Conservation (phyloP, 2,888 invertebrate species). For the Maniola hyperantus region DNA sequence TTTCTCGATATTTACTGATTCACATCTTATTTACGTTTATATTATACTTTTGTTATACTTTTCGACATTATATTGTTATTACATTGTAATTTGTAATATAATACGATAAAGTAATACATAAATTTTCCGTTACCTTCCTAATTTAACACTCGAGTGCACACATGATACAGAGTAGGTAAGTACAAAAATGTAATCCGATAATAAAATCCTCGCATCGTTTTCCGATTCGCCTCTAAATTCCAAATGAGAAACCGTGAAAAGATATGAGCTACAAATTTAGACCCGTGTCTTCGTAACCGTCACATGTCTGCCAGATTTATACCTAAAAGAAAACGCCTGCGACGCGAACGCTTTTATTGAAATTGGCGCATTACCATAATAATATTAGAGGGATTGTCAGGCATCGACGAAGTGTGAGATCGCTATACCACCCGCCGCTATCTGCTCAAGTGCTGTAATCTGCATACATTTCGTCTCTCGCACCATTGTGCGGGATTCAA, state of each 20-base stretch:
- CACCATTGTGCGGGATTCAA: constrained; percentile 70
- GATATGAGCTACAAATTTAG: constrained; percentile 71
- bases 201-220: constrained; percentile 42
- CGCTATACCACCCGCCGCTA: constrained; percentile 68
- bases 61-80: not conserved
- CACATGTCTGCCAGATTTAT: constrained; percentile 73
- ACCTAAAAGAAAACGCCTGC: constrained; percentile 69
- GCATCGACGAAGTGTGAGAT: constrained; percentile 75
- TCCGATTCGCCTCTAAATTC: constrained; percentile 53
- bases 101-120: constrained; percentile 12
- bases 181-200: constrained; percentile 29
- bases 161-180: constrained; percentile 1
- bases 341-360: constrained; percentile 77
- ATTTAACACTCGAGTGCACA: constrained; percentile 15
- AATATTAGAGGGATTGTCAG: constrained; percentile 80
- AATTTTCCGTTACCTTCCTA: constrained; percentile 7
- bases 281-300: constrained; percentile 62
- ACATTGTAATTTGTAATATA: not conserved
- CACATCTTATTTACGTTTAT: not conserved
- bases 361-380: constrained; percentile 81
- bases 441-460: constrained; percentile 53
- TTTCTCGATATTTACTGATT: not conserved
- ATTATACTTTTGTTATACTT: too few relatives aligned
- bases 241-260: constrained; percentile 57
- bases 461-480: constrained; percentile 64